Evolutionary conservation across 2,888 invertebrate species (phyloP).

Genomic region (Rhingia campestris): DNA sequence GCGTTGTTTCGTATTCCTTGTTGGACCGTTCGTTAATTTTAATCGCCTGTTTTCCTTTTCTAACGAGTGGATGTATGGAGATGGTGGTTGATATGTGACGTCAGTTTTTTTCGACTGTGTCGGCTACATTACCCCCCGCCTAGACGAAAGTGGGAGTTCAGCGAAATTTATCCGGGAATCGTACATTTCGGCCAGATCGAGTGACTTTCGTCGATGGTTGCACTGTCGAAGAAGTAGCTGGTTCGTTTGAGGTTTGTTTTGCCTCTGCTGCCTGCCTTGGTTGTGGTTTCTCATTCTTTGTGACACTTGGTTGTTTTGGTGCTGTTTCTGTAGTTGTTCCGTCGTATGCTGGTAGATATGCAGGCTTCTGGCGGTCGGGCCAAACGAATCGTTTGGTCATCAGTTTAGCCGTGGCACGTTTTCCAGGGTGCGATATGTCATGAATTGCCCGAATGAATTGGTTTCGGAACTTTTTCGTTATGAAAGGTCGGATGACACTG

Average conservation of each 20-base stretch:
- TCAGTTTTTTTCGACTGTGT: neutral
- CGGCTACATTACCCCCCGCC: conserved; percentile 16
- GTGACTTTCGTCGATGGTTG: neutral
- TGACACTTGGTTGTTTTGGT: neutral
- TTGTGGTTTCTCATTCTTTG: neutral
- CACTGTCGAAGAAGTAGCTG: neutral
- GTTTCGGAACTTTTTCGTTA: conserved; percentile 55
- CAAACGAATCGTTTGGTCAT: conserved; percentile 74
- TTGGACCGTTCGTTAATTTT: no score
- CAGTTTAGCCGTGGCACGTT: no score
- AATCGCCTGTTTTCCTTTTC: no score
- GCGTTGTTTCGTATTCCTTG: no score
- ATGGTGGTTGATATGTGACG: no score
- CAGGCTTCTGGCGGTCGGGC: conserved; percentile 56
- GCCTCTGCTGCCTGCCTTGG: neutral
- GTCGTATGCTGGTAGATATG: conserved; percentile 13
- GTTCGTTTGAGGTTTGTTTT: neutral
- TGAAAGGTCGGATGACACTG: conserved; percentile 52
- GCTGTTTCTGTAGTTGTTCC: neutral
- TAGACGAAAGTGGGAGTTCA: conserved; percentile 12
- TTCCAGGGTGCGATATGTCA: no score
- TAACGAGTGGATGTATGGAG: no score
- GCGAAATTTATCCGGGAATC: no score
- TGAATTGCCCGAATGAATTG: conserved; percentile 53
- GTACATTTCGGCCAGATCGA: no score